Evolutionary conservation across 2,888 invertebrate species (phyloP), one percentile per base, ranked within the genome.

Genomic region (Eugnorisma glareosa): DNA sequence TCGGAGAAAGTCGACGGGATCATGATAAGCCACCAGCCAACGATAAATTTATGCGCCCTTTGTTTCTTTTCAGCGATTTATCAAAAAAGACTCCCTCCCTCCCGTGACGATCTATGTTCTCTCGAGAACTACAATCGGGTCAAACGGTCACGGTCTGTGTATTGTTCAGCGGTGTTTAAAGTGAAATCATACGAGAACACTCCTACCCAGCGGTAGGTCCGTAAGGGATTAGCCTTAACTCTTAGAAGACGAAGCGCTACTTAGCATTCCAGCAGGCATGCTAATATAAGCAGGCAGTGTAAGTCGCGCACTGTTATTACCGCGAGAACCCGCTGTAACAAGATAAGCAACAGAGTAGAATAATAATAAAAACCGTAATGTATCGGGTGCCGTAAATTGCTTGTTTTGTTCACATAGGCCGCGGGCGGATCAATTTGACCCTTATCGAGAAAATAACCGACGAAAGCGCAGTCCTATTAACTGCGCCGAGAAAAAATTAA

Each of bases 11-110:
- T 95, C 92, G 90, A 88, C 92, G 87, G 90, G 93, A 96, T 96
- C 95, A 93, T 93, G 96, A 96, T 96, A 96, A 95, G 94, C 92
- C 90, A 90, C 92, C 90, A 90, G 90, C 90, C 88, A 90, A 86
- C 93, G 92, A 94, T 94, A 94, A 96, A 96, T 96, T 96, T 96
- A 96, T 96, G 94, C 93, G 94, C 92, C 95, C 95, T 96, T 96
- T 96, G 95, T 96, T 95, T 95, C 94, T 95, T 95, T 95, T 94
- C 93, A 89, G 92, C 92, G 92, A 96, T 96, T 94, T 94, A 95
- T 95, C 94, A 95, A 95, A 95, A 95, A 94, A 91, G 85, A 90
- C 88, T 88, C 92, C 90, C 91, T 92, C n/a, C n/a, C n/a, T n/a
- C n/a, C n/a, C 81, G 67, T 82, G 76, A 81, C 77, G 71, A 79